phyloP scores from a whole-genome alignment of 2,797 vertebrate species.

The Eulemur rubriventer region DNA sequence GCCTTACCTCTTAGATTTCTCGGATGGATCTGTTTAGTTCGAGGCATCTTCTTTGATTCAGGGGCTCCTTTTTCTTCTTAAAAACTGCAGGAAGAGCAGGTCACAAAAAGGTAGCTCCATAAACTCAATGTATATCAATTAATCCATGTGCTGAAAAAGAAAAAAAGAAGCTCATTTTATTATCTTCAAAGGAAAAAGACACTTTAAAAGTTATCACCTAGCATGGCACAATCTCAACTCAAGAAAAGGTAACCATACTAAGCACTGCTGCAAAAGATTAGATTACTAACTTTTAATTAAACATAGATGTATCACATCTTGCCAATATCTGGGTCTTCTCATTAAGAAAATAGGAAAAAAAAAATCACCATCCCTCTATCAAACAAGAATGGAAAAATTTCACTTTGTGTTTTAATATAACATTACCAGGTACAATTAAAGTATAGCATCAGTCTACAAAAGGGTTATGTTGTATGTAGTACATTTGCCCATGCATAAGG shows the following conservation, averaged over 20 bases:
- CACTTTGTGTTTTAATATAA: background rate
- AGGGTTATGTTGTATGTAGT: background rate
- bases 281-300: slow-evolving; percentile 5
- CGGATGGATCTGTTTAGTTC: slow-evolving; percentile 98
- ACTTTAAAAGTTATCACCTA: slow-evolving; percentile 1
- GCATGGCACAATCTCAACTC: background rate
- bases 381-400: background rate
- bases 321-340: background rate
- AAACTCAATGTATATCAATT: slow-evolving; percentile 84
- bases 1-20: slow-evolving; percentile 97
- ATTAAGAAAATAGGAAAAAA: background rate
- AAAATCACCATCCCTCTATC: background rate
- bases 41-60: slow-evolving; percentile 94
- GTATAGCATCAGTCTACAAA: background rate
- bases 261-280: background rate
- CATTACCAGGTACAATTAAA: background rate
- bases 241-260: background rate
- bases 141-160: slow-evolving; percentile 84
- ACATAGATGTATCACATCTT: background rate
- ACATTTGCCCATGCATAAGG: background rate
- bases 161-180: slow-evolving; percentile 3
- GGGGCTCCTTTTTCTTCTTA: slow-evolving; percentile 83
- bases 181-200: background rate
- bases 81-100: slow-evolving; percentile 80
- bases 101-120: slow-evolving; percentile 86